Evolutionary conservation across 2,797 vertebrate genomes (phyloP), one percentile per base, ranked within the genome.

Genomic region (Sibirionetta formosa): DNA sequence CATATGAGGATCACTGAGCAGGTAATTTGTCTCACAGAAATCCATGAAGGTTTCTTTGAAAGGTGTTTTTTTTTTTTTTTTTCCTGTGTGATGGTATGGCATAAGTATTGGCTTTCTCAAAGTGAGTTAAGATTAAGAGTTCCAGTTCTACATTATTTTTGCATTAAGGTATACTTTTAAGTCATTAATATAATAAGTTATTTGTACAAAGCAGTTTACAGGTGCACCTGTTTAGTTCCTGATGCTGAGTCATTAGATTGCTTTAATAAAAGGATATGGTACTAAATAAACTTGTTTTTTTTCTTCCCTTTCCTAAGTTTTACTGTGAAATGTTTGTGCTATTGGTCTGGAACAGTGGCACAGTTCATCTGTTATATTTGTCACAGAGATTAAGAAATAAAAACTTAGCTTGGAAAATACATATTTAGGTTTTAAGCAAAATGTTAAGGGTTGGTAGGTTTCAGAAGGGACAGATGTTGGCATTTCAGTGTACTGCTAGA

Each of bases 1-100:
- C 99, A 99, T 89, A 99, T 99, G 99, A 99, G 99, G 97, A 99
- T 99, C 98, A 99, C 98, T 2, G 99, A 99, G 81, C 99, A 99
- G 99, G 99, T 99, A 97, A 78, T 54, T 23, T 23, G 8, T 7
- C 15, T 35, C 48, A 1, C 12, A 31, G 31, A 54, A 64, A 24
- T 15, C 33, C 66, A 57, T 5, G 11, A 82, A 63, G 48, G 9
- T 50, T 68, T 72, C 65, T 81, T 54, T 33, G 56, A 68, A 71
- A 86, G 23, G 7, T 71, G 8, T 17, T 31, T 44, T 9, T 42
- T 15, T 19, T 18, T 18, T 19, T 8, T 44, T 44, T 44, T 18
- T 17, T 18, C 42, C 33, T 20, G 2, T 51, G 20, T 51, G 64
- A 8, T 83, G 54, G 36, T 51, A 60, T 56, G 33, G 24, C n/a